Percentiles rank a stretch among this genome's conserved stretches.
phyloP scores from a whole-genome alignment of 1,140 invertebrate species.

The Protaetia brevitarsis region DNA sequence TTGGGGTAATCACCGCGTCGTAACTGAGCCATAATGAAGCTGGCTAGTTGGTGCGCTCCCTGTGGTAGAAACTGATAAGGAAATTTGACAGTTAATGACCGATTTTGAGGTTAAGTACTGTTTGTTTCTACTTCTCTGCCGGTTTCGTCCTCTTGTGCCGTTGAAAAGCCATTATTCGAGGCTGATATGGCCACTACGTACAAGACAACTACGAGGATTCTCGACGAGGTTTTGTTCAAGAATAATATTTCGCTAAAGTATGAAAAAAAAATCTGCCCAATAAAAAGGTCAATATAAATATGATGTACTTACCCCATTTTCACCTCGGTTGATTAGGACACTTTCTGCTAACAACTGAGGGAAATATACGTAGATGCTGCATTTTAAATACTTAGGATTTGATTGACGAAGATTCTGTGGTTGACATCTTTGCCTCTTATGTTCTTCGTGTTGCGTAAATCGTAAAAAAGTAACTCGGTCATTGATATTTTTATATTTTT shows the following conservation, averaged over 20 bases:
- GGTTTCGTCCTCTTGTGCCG: not conserved
- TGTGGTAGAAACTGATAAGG: slow-evolving; percentile 38
- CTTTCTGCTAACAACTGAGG: no score
- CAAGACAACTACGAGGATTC: not conserved
- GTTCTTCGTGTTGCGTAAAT: no score
- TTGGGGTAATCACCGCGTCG: slow-evolving; percentile 34
- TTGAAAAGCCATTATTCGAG: not conserved
- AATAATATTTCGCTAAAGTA: not conserved
- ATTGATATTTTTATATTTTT: no score
- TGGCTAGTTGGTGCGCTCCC: slow-evolving; percentile 42
- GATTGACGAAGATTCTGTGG: no score
- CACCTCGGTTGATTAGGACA: no score
- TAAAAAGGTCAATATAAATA: no score
- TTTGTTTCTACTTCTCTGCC: not conserved
- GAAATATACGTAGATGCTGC: no score
- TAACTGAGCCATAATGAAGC: slow-evolving; percentile 39
- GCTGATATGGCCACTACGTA: not conserved
- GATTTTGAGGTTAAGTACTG: not conserved
- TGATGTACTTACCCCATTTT: no score
- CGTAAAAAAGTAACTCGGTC: no score
- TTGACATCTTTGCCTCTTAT: no score
- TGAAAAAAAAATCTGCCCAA: no score
- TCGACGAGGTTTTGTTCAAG: not conserved
- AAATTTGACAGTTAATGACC: not conserved
- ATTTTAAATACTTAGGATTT: no score